phyloP scores from a whole-genome alignment of 2,113 vertebrate species.

The Leuciscus idus region DNA sequence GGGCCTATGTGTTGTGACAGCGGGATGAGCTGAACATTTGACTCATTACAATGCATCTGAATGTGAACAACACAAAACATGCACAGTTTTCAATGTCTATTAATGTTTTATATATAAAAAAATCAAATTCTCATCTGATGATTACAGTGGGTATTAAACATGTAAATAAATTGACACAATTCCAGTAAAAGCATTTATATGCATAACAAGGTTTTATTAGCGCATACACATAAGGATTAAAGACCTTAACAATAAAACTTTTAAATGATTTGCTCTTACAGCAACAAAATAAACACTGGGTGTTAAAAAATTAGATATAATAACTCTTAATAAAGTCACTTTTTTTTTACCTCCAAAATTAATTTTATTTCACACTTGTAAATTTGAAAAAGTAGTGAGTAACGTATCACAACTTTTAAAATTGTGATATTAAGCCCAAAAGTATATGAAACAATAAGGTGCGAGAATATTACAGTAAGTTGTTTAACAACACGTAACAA shows the following conservation, averaged over 20 bases:
- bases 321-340: neutral
- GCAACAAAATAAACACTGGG: neutral
- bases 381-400: neutral
- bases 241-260: neutral
- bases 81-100: neutral
- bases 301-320: neutral
- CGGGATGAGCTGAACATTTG: neutral
- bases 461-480: neutral
- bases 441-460: neutral
- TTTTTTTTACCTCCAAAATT: neutral
- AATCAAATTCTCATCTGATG: neutral
- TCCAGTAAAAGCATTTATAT: neutral
- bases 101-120: neutral
- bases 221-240: neutral
- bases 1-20: conserved; percentile 13
- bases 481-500: neutral
- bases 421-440: neutral
- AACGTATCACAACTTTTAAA: neutral
- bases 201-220: conserved; percentile 14
- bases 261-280: neutral
- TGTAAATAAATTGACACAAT: neutral
- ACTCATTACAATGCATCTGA: conserved; percentile 1
- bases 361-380: neutral
- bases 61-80: neutral
- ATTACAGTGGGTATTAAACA: neutral